Conservation (phyloP, 2,797 vertebrate species). For the Zalophus californianus region DNA sequence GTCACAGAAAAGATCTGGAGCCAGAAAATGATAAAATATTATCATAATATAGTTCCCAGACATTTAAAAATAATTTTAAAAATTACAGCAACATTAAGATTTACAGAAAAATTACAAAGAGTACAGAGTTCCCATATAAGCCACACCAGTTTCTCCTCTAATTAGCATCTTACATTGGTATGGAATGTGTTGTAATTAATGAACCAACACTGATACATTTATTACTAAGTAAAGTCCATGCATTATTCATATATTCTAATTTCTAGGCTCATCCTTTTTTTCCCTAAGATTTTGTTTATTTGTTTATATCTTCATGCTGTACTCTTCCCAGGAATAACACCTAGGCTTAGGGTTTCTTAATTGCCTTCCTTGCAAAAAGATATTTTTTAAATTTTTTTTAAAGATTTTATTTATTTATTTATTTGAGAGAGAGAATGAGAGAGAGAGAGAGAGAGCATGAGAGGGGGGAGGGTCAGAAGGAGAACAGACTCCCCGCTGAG, state of each 20-base stretch:
- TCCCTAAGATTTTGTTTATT: too few species aligned
- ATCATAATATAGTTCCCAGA: not conserved
- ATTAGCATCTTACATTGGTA: not conserved
- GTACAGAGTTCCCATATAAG: not conserved
- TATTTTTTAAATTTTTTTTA: not conserved
- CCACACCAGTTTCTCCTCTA: not conserved
- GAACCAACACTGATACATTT: not conserved
- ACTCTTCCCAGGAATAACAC: not conserved
- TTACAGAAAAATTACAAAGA: slow-evolving; percentile 16
- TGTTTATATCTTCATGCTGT: not conserved
- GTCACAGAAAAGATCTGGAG: not conserved
- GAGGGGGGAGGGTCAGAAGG: too few species aligned
- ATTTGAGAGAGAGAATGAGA: too few species aligned
- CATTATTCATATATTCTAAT: not conserved
- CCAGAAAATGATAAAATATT: not conserved
- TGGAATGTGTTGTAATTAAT: not conserved
- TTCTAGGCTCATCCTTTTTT: not conserved
- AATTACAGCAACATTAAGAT: not conserved
- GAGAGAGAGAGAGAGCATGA: too few species aligned
- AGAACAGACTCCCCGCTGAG: too few species aligned
- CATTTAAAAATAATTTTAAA: not conserved
- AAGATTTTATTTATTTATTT: too few species aligned
- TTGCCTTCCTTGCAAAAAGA: not conserved
- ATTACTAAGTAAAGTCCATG: not conserved
- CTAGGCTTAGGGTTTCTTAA: not conserved